These are phyloP conservation scores for Enteromius unitaeniatus DNA, from an alignment of 2,797 vertebrate species.

Conservation along the genomic window DNA sequence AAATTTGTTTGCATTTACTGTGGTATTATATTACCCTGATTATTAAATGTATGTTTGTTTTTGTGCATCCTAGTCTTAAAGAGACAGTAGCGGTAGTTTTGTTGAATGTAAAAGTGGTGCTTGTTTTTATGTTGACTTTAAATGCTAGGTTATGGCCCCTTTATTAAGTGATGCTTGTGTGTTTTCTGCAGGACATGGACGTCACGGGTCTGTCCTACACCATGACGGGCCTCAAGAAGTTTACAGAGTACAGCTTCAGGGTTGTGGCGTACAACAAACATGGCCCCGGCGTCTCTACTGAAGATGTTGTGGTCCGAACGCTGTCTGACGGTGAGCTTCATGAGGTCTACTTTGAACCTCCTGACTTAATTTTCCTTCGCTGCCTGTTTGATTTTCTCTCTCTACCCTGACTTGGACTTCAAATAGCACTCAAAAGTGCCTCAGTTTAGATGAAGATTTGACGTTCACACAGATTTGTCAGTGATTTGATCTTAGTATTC, in stretches of 20 bases:
- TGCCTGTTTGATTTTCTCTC: neutral
- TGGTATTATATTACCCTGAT: neutral
- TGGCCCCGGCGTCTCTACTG: conserved; percentile 93
- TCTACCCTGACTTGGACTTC: conserved; percentile 2
- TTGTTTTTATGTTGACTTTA: neutral
- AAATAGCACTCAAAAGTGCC: neutral
- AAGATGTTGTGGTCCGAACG: conserved; percentile 87
- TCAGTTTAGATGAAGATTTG: neutral
- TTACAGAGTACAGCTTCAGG: conserved; percentile 92
- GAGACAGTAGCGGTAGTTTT: neutral
- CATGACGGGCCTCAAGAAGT: conserved; percentile 90
- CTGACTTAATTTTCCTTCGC: neutral
- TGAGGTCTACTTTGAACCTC: neutral
- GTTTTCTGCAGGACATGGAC: conserved; percentile 84
- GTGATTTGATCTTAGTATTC: neutral
- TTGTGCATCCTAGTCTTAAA: neutral
- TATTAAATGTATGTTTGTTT: neutral
- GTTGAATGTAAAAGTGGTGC: neutral
- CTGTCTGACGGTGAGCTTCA: conserved; percentile 87
- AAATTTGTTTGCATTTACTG: neutral
- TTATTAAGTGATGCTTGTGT: neutral
- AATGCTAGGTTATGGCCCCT: neutral
- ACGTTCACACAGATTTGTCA: neutral
- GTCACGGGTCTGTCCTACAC: conserved; percentile 84
- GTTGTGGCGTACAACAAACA: conserved; percentile 97